phyloP scores from a whole-genome alignment of 2,113 vertebrate genomes.

The Trematomus loennbergii region DNA sequence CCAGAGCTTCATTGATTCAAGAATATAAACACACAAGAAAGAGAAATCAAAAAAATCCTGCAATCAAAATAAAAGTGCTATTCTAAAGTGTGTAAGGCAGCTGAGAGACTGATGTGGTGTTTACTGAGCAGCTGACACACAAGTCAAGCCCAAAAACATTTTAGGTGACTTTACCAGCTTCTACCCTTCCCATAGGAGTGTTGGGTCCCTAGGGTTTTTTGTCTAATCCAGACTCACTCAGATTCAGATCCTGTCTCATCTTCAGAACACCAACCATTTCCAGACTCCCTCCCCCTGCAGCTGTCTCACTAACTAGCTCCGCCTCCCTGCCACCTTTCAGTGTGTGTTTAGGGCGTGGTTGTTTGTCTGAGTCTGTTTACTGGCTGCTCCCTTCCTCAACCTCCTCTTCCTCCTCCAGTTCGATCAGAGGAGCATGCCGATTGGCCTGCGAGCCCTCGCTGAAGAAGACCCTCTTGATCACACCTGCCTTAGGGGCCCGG shows the following conservation, averaged over 20 bases:
- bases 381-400: constrained; percentile 63
- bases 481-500: constrained; percentile 90
- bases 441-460: constrained; percentile 92
- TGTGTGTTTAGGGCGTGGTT: constrained; percentile 7
- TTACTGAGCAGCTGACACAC: not conserved
- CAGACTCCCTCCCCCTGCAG: not conserved
- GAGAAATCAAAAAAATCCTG: not conserved
- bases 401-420: constrained; percentile 87
- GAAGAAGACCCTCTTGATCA: constrained; percentile 92
- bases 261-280: not conserved
- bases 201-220: not conserved
- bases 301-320: constrained; percentile 1
- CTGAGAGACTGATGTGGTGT: not conserved
- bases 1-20: not conserved
- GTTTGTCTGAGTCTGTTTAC: constrained; percentile 26
- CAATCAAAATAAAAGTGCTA: constrained; percentile 10
- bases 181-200: not conserved
- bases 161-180: not conserved
- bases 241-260: constrained; percentile 8
- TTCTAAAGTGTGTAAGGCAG: constrained; percentile 27
- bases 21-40: not conserved
- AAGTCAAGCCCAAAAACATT: not conserved
- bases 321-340: constrained; percentile 5
- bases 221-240: not conserved
- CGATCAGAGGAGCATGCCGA: constrained; percentile 88